Evolutionary conservation across 2,888 invertebrate genomes (phyloP).

Genomic region (Ganaspis brasiliensis): DNA sequence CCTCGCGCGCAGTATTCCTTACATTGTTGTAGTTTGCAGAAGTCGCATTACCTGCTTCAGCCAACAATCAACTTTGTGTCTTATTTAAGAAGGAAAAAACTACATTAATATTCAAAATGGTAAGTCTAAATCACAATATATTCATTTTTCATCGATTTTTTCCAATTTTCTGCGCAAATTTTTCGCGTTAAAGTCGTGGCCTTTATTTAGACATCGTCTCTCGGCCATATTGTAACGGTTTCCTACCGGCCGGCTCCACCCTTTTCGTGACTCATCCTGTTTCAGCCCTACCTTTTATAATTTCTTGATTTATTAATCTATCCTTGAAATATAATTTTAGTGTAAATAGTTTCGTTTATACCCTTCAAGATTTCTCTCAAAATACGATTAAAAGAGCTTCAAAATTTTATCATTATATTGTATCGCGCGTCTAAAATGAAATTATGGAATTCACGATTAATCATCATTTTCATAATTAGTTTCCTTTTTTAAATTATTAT

Average conservation of each 20-base stretch:
- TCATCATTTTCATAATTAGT: too few relatives aligned
- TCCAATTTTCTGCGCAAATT: background rate
- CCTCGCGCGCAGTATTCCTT: slow-evolving; percentile 20
- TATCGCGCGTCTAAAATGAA: too few relatives aligned
- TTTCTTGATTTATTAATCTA: background rate
- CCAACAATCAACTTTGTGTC: slow-evolving; percentile 59
- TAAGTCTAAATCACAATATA: background rate
- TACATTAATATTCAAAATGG: slow-evolving; percentile 23
- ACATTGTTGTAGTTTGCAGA: slow-evolving; percentile 53
- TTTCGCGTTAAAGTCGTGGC: background rate
- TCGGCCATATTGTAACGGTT: slow-evolving; percentile 27
- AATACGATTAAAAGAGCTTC: too few relatives aligned
- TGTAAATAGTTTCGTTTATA: background rate
- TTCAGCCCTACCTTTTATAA: background rate
- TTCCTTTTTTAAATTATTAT: too few relatives aligned
- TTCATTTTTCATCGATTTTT: background rate
- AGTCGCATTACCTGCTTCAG: slow-evolving; percentile 61
- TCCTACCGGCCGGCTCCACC: slow-evolving; percentile 38
- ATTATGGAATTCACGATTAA: too few relatives aligned
- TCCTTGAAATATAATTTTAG: background rate
- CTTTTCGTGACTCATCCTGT: slow-evolving; percentile 1
- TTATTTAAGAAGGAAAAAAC: slow-evolving; percentile 2
- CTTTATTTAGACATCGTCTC: background rate
- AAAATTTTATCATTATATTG: too few relatives aligned
- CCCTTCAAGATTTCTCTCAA: too few relatives aligned